Base-by-base conservation (phyloP, 2,888 invertebrate species). In the Melanostoma scalare region DNA sequence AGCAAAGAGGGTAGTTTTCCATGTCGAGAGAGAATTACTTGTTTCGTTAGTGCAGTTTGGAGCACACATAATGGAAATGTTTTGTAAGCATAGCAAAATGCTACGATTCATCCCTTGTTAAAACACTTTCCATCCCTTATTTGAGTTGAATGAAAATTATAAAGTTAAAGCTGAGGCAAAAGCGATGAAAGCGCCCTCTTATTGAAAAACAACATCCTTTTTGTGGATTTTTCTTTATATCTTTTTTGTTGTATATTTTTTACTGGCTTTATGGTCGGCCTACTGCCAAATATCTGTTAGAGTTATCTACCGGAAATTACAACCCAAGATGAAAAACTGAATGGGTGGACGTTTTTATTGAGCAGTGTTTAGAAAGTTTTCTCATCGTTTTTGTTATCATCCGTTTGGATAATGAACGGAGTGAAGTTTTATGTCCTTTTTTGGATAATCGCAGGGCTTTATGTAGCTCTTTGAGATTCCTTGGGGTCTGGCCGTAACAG, bases 251-350 rank as follows among this genome's bases (percentile, higher is more conserved):
- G 48, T n/a, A 9, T 33, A 40, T 44, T 44, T 52, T 33, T 72
- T 50, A 72, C 61, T 38, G 42, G 61, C 56, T 56, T 79, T 30
- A 56, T 42, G 0, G 20, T 20, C 20, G 20, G 20, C 20, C 20
- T 20, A 20, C 20, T 20, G 20, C 53, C 67, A 71, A 75, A 71
- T 75, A 20, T 20, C 20, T 20, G 20, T 20, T 20, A 20, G 71
- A 71, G 79, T 79, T 84, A 79, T 79, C 61, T 65, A 31, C 84
- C 74, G 84, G 84, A 84, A 79, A 84, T 84, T 84, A 58, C 71
- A 65, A 20, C 58, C 74, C 61, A 58, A 53, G 71, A 42, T 69
- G 60, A 68, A 20, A 20, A 67, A 75, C 56, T 71, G 60, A 55
- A 50, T 84, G 84, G 84, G 69, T 74, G 84, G 84, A 73, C 73